These are phyloP conservation scores for Drosophila antonietae DNA, from an alignment of 2,888 invertebrate species.

Conservation along the genomic window DNA sequence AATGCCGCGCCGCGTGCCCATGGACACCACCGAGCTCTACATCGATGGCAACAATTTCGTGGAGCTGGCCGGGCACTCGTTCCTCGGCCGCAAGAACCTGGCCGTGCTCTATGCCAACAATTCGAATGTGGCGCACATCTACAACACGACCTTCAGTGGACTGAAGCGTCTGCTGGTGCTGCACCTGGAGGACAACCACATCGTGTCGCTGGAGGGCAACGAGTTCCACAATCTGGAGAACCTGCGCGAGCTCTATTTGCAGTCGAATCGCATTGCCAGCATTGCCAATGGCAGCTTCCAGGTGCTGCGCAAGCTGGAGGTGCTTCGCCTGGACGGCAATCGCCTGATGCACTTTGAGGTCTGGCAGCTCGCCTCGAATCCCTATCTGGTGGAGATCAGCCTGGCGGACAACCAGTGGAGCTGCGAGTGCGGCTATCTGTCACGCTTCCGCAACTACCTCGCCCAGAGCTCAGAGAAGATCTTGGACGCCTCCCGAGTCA, in stretches of 20 bases:
- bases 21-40: slow-evolving; percentile 98
- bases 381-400: slow-evolving; percentile 94
- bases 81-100: slow-evolving; percentile 95
- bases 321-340: slow-evolving; percentile 93
- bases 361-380: slow-evolving; percentile 93
- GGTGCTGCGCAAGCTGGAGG: slow-evolving; percentile 92
- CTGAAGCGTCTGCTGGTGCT: slow-evolving; percentile 91
- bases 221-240: slow-evolving; percentile 93
- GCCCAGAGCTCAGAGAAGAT: slow-evolving; percentile 92
- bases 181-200: slow-evolving; percentile 94
- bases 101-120: slow-evolving; percentile 94
- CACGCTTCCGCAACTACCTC: slow-evolving; percentile 92
- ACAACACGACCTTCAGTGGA: slow-evolving; percentile 96
- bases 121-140: slow-evolving; percentile 92
- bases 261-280: slow-evolving; percentile 92
- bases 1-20: slow-evolving; percentile 95
- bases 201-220: slow-evolving; percentile 91
- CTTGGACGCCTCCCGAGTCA: slow-evolving; percentile 90
- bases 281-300: slow-evolving; percentile 94
- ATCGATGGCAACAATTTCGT: slow-evolving; percentile 96
- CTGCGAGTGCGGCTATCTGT: slow-evolving; percentile 94
- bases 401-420: slow-evolving; percentile 95
- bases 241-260: slow-evolving; percentile 93
- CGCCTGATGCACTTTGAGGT: slow-evolving; percentile 92
- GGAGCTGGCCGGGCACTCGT: slow-evolving; percentile 94